A percentile compares a stretch with the other conserved stretches of the same genome.
phyloP scores from a whole-genome alignment of 1,140 invertebrate genomes.

The Formica exsecta region DNA sequence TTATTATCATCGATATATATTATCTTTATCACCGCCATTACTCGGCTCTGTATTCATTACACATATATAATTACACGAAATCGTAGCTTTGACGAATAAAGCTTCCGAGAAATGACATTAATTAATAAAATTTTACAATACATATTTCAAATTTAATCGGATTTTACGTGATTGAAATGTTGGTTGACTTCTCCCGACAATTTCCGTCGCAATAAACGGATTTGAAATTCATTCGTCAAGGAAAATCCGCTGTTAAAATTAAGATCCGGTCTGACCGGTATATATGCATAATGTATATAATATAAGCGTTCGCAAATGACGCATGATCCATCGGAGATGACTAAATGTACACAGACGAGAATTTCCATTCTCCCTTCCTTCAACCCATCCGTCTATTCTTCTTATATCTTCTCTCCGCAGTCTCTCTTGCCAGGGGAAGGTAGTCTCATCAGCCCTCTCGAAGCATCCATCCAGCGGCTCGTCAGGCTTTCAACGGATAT shows the following conservation, averaged over 20 bases:
- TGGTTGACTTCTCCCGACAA: neutral
- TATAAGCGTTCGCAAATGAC: conserved; percentile 23
- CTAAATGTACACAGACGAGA: conserved; percentile 30
- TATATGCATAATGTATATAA: neutral
- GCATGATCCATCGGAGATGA: conserved; percentile 41
- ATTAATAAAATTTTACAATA: conserved; percentile 3
- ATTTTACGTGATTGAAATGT: neutral
- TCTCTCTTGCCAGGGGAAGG: conserved; percentile 14
- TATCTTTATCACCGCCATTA: neutral
- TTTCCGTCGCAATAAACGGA: neutral
- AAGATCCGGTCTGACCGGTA: neutral
- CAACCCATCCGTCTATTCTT: conserved; percentile 51
- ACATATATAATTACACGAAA: neutral
- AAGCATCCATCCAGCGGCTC: conserved; percentile 71
- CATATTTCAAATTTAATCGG: neutral
- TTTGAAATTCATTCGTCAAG: conserved; percentile 9
- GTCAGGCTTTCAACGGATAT: conserved; percentile 75
- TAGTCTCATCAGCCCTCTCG: conserved; percentile 66
- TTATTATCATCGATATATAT: conserved; percentile 4
- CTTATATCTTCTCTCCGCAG: conserved; percentile 38
- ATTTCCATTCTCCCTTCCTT: conserved; percentile 47
- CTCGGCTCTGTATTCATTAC: neutral
- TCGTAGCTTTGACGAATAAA: neutral
- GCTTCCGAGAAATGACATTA: conserved; percentile 16
- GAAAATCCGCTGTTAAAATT: conserved; percentile 23